A percentile compares a stretch with the other conserved stretches of the same genome.
These are phyloP conservation scores for Squalus acanthias DNA, from an alignment of 2,797 vertebrate species.

Conservation along the genomic window DNA sequence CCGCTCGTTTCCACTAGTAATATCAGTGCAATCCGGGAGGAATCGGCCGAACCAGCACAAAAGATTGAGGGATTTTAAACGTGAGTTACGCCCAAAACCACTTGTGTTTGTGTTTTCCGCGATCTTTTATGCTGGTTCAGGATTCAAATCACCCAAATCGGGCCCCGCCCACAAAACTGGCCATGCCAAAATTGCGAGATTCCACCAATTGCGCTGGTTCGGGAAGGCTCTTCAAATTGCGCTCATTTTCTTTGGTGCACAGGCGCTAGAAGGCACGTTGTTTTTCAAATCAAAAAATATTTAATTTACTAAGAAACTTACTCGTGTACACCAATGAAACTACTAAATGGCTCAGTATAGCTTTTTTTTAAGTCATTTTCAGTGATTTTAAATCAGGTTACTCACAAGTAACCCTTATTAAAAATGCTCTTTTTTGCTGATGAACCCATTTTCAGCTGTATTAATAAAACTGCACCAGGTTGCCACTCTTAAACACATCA, in stretches of 20 bases:
- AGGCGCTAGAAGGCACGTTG: not conserved
- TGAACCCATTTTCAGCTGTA: no score
- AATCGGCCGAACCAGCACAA: not conserved
- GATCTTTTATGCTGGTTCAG: not conserved
- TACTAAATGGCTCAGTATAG: not conserved
- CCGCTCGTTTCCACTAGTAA: not conserved
- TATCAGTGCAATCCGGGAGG: not conserved
- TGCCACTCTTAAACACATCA: no score
- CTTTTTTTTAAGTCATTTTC: not conserved
- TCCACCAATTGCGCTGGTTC: not conserved
- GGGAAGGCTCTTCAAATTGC: not conserved
- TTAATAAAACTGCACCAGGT: no score
- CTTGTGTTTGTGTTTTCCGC: no score
- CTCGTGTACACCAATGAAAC: no score
- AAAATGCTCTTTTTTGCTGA: not conserved
- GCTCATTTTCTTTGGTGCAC: not conserved
- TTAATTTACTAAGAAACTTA: no score
- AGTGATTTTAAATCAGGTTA: not conserved
- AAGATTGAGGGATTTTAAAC: no score
- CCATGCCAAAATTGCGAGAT: not conserved
- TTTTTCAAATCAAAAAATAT: not conserved
- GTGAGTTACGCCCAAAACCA: no score
- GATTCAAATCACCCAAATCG: not conserved
- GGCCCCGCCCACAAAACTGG: not conserved
- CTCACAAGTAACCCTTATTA: not conserved